Base-by-base conservation (phyloP, 1,140 invertebrate genomes). In the Calliphora vicina region DNA sequence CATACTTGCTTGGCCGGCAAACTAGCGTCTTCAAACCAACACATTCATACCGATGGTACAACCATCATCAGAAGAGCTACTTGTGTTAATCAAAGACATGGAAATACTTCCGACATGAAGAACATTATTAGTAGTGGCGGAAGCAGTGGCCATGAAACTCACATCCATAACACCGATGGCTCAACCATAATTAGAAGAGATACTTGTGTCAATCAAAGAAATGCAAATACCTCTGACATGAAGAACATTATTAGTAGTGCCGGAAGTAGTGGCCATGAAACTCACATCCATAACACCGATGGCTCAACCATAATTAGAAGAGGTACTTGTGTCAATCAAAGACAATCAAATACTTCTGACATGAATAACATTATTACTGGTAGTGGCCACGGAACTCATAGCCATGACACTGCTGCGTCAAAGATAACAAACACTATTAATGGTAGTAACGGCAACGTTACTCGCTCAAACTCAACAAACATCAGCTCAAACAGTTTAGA, bases 1-100 rank as follows among this genome's bases (percentile, higher is more conserved):
- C 35, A 78, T 43, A 43, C 35, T 23, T 45, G 20, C 35, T 25
- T 78, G 74, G 29, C 74, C 13, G 42, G 35, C n/a, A 78, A 78
- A 15, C 20, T 45, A 1, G 23, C 73, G 2, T 42, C 35, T 25
- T 78, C 35, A 8, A 78, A 17, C 23, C 26, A 25, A 5, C 35
- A 87, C 71, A 83, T 87, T 23, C 88, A 89, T 71, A 86, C 88
- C 29, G 88, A 89, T 73, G 80, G 84, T 12, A 42, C 81, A 23
- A 76, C 83, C 9, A 50, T 82, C 1, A 84, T 35, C 2, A 72
- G 74, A 78, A 80, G 80, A 13, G 35, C 81, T 6, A 81, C 42
- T 20, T 29, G 50, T 81, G 26, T 67, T 27, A 81, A 61, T 20
- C 80, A 81, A 35, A 50, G 78, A 80, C 42, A 50, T 57, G 82